Base-by-base conservation (phyloP, 23 tunicate genomes). In the Trididemnum nubilum region DNA sequence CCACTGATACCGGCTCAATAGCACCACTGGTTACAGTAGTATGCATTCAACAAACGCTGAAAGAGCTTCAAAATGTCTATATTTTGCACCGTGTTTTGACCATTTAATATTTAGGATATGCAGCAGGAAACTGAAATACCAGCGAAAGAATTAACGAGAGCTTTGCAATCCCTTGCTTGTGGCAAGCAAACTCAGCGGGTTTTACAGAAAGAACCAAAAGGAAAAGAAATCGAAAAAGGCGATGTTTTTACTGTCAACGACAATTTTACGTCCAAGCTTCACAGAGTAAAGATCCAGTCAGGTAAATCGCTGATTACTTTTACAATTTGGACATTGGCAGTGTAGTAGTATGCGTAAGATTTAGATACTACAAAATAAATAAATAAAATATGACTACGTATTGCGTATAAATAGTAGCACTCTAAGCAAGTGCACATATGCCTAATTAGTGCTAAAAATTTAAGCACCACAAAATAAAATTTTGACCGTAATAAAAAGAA, bases 211-310 rank as follows among this genome's bases (percentile, higher is more conserved):
- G 96, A 90, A 24, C 99, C 99, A 27, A 90, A 83, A 72, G 95
- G 95, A 9, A 90, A 90, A 64, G 99, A 95, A 39, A 91, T 95
- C n/a, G 87, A 90, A 71, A 90, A 90, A 58, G 86, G 85, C 21
- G 92, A 95, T 76, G 36, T 72, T 2, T 89, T 95, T 63, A 64
- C 64, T 1, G 97, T 95, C 77, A 95, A 95, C 36, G 99, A 95
- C 67, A 83, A 72, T 34, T 95, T 95, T 80, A 65, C 96, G 3
- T 95, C 99, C 21, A 95, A 90, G 65, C 91, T 95, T 3, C 96
- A 95, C 71, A 38, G 95, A 65, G 99, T 95, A 5, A 95, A 95
- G 72, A 95, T 95, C 9, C 99, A 94, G 88, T 57, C 94, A 76
- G 99, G 94, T 88, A 24, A 61, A 25, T 25, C 18, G 57, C 57